Base-by-base conservation (phyloP, 2,888 invertebrate species). In the Cordilura impudica region DNA sequence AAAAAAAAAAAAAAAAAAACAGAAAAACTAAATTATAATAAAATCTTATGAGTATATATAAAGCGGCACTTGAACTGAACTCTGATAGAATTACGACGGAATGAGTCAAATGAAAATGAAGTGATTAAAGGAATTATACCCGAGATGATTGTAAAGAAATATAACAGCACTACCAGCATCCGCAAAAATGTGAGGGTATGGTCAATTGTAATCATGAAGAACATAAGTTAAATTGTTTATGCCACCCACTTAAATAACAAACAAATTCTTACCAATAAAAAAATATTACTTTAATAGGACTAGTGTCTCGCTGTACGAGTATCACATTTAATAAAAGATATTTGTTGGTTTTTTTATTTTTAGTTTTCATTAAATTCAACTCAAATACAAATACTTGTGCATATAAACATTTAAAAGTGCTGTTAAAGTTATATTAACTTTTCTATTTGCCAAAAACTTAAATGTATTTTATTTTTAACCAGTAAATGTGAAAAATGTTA, bases 61-160 rank as follows among this genome's bases (percentile, higher is more conserved):
- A n/a, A 21, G 39, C 21, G 39, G 12, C 16, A 12, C 14, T 45
- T 18, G 16, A 60, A n/a, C n/a, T n/a, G n/a, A 60, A 23, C 16
- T 45, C 23, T 26, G 23, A 5, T 21, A 23, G 35, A 39, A n/a
- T 49, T n/a, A 49, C 43, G n/a, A 19, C 1, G 7, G 12, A 43
- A 2, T 8, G 54, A 18, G 18, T 18, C n/a, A 49, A 31, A 58
- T 12, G 10, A 60, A 72, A 26, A 39, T 56, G 65, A 12, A 58
- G 45, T 51, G 73, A 73, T 65, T 73, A 73, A 56, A 26, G 26
- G 35, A 66, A 73, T 66, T 51, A 49, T 39, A 51, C 65, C 58
- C 73, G 47, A 66, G 73, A 58, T 58, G 51, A 53, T 53, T 26
- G 16, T 65, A 58, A n/a, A 51, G 23, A 12, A 51, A 19, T 26